Conservation (phyloP, 2,113 vertebrate species). For the Charina bottae region DNA sequence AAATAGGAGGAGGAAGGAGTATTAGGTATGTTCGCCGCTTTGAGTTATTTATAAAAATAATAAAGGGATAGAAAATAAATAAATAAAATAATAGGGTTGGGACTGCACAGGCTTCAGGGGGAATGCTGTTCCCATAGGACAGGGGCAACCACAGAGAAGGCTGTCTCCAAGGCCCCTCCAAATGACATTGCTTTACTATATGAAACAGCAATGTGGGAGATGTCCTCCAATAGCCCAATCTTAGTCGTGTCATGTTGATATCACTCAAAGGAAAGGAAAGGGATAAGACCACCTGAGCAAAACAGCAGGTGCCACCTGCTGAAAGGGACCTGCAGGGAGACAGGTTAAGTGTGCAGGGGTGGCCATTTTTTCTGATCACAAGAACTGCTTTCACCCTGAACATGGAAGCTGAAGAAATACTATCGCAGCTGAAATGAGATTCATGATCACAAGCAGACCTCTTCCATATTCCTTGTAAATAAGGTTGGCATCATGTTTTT, state of each 20-base stretch:
- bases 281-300: background rate
- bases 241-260: background rate
- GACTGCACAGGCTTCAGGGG: background rate
- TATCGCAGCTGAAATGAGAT: background rate
- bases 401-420: background rate
- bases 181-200: background rate
- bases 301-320: background rate
- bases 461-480: background rate
- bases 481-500: background rate
- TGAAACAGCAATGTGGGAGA: background rate
- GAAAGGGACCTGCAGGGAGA: background rate
- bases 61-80: no score
- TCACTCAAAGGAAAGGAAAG: background rate
- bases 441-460: background rate
- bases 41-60: no score
- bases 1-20: no score
- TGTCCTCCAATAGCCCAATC: background rate
- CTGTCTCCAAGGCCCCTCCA: background rate
- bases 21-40: no score
- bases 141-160: background rate
- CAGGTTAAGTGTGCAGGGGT: background rate
- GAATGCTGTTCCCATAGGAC: background rate
- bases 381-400: background rate
- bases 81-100: no score
- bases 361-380: background rate